phyloP scores from a whole-genome alignment of 2,797 vertebrate species.

The Psittacula derbiana region DNA sequence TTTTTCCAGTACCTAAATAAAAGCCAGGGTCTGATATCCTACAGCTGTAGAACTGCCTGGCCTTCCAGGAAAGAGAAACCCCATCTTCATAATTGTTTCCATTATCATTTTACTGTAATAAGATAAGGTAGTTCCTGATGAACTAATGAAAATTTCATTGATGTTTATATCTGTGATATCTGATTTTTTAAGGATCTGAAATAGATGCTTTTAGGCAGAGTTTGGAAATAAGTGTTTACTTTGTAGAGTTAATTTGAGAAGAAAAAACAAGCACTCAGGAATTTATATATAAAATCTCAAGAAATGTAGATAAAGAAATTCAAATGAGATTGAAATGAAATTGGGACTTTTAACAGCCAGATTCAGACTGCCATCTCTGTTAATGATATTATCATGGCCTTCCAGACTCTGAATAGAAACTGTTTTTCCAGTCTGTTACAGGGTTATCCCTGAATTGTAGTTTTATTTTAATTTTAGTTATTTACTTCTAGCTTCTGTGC shows the following conservation, averaged over 20 bases:
- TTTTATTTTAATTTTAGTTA: not conserved
- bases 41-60: constrained; percentile 14
- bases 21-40: constrained; percentile 19
- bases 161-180: not conserved
- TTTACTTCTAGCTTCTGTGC: not conserved
- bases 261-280: constrained; percentile 30
- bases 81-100: not conserved
- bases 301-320: constrained; percentile 15
- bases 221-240: not conserved
- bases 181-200: not conserved
- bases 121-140: not conserved
- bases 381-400: not conserved
- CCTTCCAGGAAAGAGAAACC: not conserved
- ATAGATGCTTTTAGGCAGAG: not conserved
- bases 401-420: not conserved
- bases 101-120: not conserved
- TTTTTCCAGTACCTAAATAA: constrained; percentile 26
- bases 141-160: not conserved
- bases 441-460: not conserved
- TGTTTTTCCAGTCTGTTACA: not conserved
- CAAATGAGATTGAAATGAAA: not conserved
- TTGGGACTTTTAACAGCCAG: not conserved
- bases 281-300: constrained; percentile 57
- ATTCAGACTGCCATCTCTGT: not conserved
- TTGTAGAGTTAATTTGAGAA: not conserved